phyloP scores from a whole-genome alignment of 2,888 invertebrate species.

The Apantesis nais region DNA sequence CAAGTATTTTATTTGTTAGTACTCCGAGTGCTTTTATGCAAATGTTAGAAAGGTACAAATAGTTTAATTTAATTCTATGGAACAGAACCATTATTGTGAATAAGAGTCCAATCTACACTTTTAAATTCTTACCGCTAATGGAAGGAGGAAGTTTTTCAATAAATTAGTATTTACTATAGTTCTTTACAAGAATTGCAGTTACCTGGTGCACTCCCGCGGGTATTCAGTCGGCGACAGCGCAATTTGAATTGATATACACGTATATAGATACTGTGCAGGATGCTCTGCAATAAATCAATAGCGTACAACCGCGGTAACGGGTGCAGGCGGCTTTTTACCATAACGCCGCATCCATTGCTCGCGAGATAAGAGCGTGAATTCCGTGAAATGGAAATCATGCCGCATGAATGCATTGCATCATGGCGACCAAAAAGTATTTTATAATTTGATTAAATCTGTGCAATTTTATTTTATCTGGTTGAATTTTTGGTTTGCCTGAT shows the following conservation, averaged over 20 bases:
- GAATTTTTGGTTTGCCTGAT: not conserved
- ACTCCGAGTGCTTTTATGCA: no score
- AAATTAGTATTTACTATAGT: not conserved
- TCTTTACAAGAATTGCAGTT: slow-evolving; percentile 1
- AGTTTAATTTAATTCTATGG: no score
- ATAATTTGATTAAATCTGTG: not conserved
- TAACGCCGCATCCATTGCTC: slow-evolving; percentile 26
- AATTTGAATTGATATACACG: slow-evolving; percentile 46
- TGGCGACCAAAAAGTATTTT: slow-evolving; percentile 13
- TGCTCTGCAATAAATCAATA: slow-evolving; percentile 18
- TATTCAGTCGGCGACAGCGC: slow-evolving; percentile 19
- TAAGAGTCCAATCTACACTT: no score
- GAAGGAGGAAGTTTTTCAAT: not conserved
- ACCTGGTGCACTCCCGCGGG: slow-evolving; percentile 22
- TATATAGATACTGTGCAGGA: slow-evolving; percentile 15
- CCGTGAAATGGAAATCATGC: slow-evolving; percentile 46
- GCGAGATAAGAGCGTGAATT: slow-evolving; percentile 28
- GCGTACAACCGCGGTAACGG: slow-evolving; percentile 26
- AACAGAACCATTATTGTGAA: no score
- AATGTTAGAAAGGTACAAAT: no score
- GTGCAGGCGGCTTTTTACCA: slow-evolving; percentile 14
- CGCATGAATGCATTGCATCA: slow-evolving; percentile 28
- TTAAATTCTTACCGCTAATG: no score
- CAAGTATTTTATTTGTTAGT: no score
- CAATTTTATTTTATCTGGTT: not conserved